Evolutionary conservation across 1,140 invertebrate species (phyloP).

Genomic region (Scaptomyza hsui): DNA sequence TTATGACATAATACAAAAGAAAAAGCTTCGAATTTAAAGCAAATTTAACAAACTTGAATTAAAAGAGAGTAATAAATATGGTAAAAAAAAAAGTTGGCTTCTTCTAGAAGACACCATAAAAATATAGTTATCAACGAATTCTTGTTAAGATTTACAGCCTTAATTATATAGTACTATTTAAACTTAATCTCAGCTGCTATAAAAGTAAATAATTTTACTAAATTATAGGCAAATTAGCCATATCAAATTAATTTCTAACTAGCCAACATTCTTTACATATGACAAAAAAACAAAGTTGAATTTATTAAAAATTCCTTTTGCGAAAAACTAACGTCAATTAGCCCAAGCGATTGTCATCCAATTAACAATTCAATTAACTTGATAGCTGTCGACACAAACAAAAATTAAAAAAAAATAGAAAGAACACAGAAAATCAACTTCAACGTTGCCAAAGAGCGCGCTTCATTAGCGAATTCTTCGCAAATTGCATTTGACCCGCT

Average conservation of each 20-base stretch:
- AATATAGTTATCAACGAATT: too few relatives aligned
- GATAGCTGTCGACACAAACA: conserved; percentile 68
- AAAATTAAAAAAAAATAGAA: too few relatives aligned
- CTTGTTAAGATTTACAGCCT: too few relatives aligned
- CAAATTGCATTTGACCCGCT: conserved; percentile 77
- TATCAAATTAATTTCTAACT: not conserved
- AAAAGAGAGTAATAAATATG: too few relatives aligned
- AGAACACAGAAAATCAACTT: conserved; percentile 1
- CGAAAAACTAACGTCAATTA: conserved; percentile 59
- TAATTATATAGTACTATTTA: too few relatives aligned
- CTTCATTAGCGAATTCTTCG: conserved; percentile 74
- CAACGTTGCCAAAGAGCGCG: conserved; percentile 52
- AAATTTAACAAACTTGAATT: too few relatives aligned
- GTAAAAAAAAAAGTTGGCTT: too few relatives aligned
- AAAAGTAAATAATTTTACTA: too few relatives aligned
- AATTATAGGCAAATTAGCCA: too few relatives aligned
- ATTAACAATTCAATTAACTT: conserved; percentile 81
- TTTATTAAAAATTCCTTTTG: conserved; percentile 2
- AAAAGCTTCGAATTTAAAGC: too few relatives aligned
- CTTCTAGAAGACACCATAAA: too few relatives aligned
- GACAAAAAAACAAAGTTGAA: not conserved
- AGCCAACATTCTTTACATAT: not conserved
- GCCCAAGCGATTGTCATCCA: conserved; percentile 58
- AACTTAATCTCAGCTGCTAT: too few relatives aligned
- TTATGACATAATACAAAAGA: not conserved